Base-by-base conservation (phyloP, 2,797 vertebrate species). In the Danio tinwini region DNA sequence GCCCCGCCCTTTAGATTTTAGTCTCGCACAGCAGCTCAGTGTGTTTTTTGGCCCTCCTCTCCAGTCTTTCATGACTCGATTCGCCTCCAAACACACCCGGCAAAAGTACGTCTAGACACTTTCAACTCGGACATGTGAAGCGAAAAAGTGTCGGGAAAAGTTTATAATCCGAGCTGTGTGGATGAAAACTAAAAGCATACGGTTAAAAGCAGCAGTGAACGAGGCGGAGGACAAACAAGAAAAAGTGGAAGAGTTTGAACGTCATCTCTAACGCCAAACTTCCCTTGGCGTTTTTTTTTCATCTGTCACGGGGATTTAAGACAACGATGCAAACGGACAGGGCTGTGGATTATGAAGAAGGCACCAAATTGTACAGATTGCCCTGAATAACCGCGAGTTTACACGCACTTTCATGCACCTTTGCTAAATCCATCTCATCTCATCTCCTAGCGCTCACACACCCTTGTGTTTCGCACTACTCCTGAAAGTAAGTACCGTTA, bases 401-500 rank as follows among this genome's bases (percentile, higher is more conserved):
- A n/a, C 10, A 21, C 59, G 49, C 19, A 11, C 40, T 56, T 72
- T 52, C 45, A 61, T 61, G 64, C 55, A 69, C 67, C 76, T 71
- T 71, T n/a, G 21, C 56, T 65, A 47, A 73, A 64, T 6, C 37
- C 76, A 61, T 37, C 65, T 68, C 78, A 59, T 61, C 53, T n/a
- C 21, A 8, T 74, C 82, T 74, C 29, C 21, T 75, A 37, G 78
- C 80, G 82, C 79, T 82, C 76, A 65, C 76, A 65, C 82, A 76
- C 76, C 62, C 76, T 80, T 61, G 73, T 44, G 78, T 39, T 62
- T 40, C 82, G 9, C 47, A 21, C 73, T 37, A 52, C 52, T 19
- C 52, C 69, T 71, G 77, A 67, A 86, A 75, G 85, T 86, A 64
- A 84, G 85, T 84, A 82, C 77, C 85, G 82, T 86, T 82, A 84